Base-by-base conservation (phyloP, 2,113 vertebrate species). In the Picathartes gymnocephalus region DNA sequence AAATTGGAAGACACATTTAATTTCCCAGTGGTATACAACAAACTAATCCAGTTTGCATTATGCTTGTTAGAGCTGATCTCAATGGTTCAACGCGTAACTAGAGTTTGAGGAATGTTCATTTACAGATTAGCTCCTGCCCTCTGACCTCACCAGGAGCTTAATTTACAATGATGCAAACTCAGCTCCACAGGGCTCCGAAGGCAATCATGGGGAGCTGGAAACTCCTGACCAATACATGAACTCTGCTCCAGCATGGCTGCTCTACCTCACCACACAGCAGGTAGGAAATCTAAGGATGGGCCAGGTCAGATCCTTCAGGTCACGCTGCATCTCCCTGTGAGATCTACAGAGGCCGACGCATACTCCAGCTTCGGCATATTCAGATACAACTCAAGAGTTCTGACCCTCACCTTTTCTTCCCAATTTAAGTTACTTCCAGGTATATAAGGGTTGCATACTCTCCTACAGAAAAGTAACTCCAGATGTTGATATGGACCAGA, bases 41-140 rank as follows among this genome's bases (percentile, higher is more conserved):
- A 97, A 97, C 96, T 93, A 93, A 96, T 69, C 88, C 90, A 82
- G 88, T 70, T 90, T 68, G 82, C 96, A 90, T 76, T 97, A 72
- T 9, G 95, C 98, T 98, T 97, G 96, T 98, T 99, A 98, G 95
- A 54, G 90, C 13, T 88, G 92, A 96, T 97, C 97, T 97, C 92
- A 84, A 95, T 97, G 97, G 85, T 65, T 97, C 95, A 93, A 92
- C 73, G 97, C 30, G 25, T 94, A 97, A 93, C 93, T 66, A 94
- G 62, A 79, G 82, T 90, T 39, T 70, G 68, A 92, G 91, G 78
- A 94, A 97, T 30, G 94, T 82, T 98, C 96, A 93, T 97, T 98
- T 97, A 96, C 94, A 95, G 95, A 96, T 85, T 83, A 53, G 66
- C 89, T 87, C 86, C 98, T 97, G 98, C 95, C 97, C 98, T 97